Evolutionary conservation across 2,888 invertebrate genomes (phyloP), one percentile per base, ranked within the genome.

Genomic region (Ditula angustiorana): DNA sequence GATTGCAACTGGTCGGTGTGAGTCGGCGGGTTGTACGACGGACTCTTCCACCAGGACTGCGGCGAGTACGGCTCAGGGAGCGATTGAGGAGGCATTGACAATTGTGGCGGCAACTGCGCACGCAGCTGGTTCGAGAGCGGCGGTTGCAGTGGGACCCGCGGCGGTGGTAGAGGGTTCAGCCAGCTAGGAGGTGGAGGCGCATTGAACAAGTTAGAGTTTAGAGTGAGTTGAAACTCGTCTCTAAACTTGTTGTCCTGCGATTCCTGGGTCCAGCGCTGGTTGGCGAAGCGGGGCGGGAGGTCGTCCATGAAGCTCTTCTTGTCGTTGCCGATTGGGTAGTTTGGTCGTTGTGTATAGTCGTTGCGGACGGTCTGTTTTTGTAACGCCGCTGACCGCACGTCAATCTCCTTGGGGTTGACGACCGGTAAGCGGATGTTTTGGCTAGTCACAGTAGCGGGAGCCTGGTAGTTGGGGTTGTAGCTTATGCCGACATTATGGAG

Each of bases 361-460:
- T 83, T 85, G 0, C 92, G 80, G 0, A 88, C 88, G 62, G 80
- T 92, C 67, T 93, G 93, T 50, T 92, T 92, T 71, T 93, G 93
- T 21, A 93, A 67, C 0, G 93, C 92, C 0, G 90, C 93, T 0
- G 92, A 86, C n/a, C 92, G 76, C 0, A 93, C 92, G 72, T 93
- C 93, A 2, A 93, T 93, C 72, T 93, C 93, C 64, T 93, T 93
- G 0, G 93, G 93, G 67, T 92, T 93, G 26, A 93, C 93, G 0
- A 93, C 93, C 0, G 93, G 91, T 8, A 93, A 73, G 8, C 87
- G 78, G 53, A 90, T 90, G 23, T 85, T 86, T 67, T 81, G 86
- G 33, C 76, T 81, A 71, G 76, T 81, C 37, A 76, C 70, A 72
- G 72, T 50, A 0, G 74, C 65, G 1, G 74, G 70, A 1, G 67